phyloP scores from a whole-genome alignment of 2,888 invertebrate species.

The Drosophila picticornis region DNA sequence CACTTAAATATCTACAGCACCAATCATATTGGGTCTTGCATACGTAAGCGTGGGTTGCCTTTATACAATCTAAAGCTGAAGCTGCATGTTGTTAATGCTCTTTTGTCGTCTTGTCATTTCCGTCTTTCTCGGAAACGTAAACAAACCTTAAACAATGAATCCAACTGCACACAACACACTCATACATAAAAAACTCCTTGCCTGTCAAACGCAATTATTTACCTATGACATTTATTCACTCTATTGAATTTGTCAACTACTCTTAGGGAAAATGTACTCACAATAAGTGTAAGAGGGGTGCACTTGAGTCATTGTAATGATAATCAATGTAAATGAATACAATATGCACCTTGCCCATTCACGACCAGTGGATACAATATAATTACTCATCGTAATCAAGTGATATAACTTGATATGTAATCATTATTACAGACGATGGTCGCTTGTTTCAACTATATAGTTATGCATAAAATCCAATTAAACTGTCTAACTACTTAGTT shows the following conservation, averaged over 20 bases:
- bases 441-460: neutral
- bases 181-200: neutral
- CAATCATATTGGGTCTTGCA: conserved; percentile 40
- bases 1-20: conserved; percentile 7
- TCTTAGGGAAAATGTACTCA: conserved; percentile 10
- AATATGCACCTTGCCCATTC: conserved; percentile 10
- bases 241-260: conserved; percentile 18
- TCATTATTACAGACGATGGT: neutral
- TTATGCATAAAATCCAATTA: neutral
- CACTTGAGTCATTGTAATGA: conserved; percentile 20
- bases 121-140: conserved; percentile 68
- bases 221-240: conserved; percentile 36
- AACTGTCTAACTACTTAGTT: neutral
- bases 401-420: neutral
- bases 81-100: conserved; percentile 40
- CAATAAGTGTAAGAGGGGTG: conserved; percentile 3
- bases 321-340: conserved; percentile 38
- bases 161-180: conserved; percentile 13
- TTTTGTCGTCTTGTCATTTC: conserved; percentile 64
- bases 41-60: conserved; percentile 42
- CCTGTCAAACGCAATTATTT: neutral
- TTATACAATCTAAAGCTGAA: neutral
- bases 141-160: conserved; percentile 51
- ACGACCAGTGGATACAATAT: conserved; percentile 35
- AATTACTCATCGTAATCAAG: conserved; percentile 6